Evolutionary conservation across 1,140 invertebrate genomes (phyloP), one percentile per base, ranked within the genome.

Genomic region (Brachionus angularis): DNA sequence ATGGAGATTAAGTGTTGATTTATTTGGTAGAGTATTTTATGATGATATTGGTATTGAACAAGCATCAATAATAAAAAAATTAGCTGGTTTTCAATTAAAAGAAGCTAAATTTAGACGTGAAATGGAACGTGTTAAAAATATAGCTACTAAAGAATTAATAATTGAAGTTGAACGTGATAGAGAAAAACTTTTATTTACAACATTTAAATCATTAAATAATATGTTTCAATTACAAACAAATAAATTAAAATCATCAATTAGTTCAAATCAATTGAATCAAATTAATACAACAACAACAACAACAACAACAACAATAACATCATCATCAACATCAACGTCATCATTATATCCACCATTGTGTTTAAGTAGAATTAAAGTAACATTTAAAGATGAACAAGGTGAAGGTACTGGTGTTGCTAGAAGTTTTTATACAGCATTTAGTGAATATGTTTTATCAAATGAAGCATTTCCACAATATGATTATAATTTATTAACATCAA

Each of bases 351-450:
- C 91, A 1, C 92, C 93, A 3, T 83, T 98, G 23, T 90, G 92
- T 61, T 91, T 97, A 1, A 93, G 91, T 81, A 84, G 93, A 64
- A 91, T 97, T 16, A 84, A 84, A 75, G 93, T 96, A 1, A 96
- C 92, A 5, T 99, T 99, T 80, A 93, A 94, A 77, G 95, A 98
- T 81, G 96, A 99, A 82, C 95, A 96, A n/a, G 96, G 96, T 18
- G 96, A 99, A 84, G 96, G 96, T 44, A 93, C 90, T 67, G 96
- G 96, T 7, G 96, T 99, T 3, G 93, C 94, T 0, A 84, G 96
- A 73, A 94, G 91, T 76, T 99, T 98, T 83, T 99, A 98, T 81
- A 97, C 96, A 0, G 95, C 94, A 16, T 88, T 99, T 72, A 92
- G 93, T 23, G 91, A 96, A 44, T 93, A 93, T 36, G 83, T 98